Percentiles rank a stretch among this genome's conserved stretches.
Conservation (phyloP, 2,113 vertebrate genomes). For the Calidris pygmaea region DNA sequence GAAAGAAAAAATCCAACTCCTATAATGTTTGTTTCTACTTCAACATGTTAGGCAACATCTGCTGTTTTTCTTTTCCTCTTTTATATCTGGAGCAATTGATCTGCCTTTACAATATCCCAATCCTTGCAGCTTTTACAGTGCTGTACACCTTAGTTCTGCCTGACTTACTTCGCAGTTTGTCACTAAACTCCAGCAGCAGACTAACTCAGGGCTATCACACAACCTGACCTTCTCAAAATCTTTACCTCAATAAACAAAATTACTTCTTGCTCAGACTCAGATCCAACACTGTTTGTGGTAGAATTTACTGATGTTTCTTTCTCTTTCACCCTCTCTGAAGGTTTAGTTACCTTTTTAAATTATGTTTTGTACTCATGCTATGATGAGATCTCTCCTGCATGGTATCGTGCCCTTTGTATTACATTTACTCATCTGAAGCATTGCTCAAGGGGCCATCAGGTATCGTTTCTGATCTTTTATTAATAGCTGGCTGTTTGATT, state of each 20-base stretch:
- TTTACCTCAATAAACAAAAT: slow-evolving; percentile 24
- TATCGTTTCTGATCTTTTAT: not conserved
- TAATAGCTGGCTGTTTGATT: not conserved
- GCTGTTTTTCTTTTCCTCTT: not conserved
- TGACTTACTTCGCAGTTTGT: not conserved
- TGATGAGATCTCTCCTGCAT: not conserved
- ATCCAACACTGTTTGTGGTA: not conserved
- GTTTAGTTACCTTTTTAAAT: not conserved
- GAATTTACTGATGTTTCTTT: not conserved
- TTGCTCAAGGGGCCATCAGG: not conserved
- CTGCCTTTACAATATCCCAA: not conserved
- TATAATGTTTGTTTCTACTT: not conserved
- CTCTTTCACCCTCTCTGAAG: not conserved
- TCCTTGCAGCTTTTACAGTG: not conserved
- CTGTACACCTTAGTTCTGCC: not conserved
- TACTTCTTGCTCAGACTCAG: not conserved
- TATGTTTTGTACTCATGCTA: not conserved
- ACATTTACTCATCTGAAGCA: not conserved
- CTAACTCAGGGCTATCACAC: not conserved
- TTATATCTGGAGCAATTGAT: not conserved
- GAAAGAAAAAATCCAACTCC: not conserved
- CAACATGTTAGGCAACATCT: not conserved
- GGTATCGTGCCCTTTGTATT: not conserved
- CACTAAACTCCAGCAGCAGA: not conserved
- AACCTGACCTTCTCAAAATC: slow-evolving; percentile 15